Evolutionary conservation across 2,888 invertebrate species (phyloP), one percentile per base, ranked within the genome.

Genomic region (Cryptus viduatorius): DNA sequence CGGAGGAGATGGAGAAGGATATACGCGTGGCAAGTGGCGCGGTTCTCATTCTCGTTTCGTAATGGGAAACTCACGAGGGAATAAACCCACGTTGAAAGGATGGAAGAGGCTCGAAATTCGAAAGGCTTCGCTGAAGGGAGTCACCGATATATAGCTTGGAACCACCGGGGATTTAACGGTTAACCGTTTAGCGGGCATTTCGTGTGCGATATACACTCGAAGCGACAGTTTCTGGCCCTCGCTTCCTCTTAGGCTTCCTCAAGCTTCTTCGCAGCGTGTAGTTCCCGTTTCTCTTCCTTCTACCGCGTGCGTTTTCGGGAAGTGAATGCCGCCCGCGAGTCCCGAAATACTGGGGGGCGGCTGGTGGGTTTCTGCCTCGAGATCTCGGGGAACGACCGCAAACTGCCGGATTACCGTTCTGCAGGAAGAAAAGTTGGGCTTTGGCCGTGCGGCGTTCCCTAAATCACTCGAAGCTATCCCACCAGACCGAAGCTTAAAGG

Each of bases 131-230:
- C n/a, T 7, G 0, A n/a, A 12, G 59, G 56, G 24, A 31, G 46
- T 48, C 5, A 16, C 53, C 31, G 12, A 29, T 46, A 29, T 46
- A 31, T 53, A 37, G 71, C 59, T 68, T 14, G 31, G 77, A 53
- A 78, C 81, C 83, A 71, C 65, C 19, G 44, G 84, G 84, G 84
- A 84, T 84, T 84, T 84, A 84, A 81, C 84, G 77, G 81, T 84
- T 84, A 84, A 81, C 73, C 84, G 81, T 84, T 84, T 84, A 81
- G 84, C 81, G 78, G 61, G 73, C 81, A 73, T 81, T 84, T 67
- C 73, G 50, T 78, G 19, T 24, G 64, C 48, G 53, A 71, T 64
- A 69, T 76, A 65, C 59, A 65, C 67, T 44, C 81, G 78, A 84
- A 14, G 53, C 69, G 73, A 84, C 75, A 64, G 73, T 78, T 31